Evolutionary conservation across 2,113 vertebrate genomes (phyloP).

Genomic region (Antechinus stuartii): DNA sequence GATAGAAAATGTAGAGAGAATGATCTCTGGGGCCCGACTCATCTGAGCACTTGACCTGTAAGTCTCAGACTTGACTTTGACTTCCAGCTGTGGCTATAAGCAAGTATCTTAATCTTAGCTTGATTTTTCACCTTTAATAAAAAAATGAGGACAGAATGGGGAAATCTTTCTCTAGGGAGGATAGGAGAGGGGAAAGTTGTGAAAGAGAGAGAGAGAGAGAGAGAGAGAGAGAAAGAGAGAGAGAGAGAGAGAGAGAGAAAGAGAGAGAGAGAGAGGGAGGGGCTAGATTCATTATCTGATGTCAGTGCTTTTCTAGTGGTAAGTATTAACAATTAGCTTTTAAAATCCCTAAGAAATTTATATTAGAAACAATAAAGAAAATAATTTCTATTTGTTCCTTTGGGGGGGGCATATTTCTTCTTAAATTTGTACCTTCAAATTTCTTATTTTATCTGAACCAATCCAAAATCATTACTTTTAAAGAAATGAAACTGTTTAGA

Average conservation of each 20-base stretch:
- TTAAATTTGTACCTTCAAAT: neutral
- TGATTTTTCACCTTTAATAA: constrained; percentile 42
- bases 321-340: constrained; percentile 50
- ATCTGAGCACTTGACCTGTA: neutral
- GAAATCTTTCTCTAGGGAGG: neutral
- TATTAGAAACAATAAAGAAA: constrained; percentile 38
- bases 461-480: constrained; percentile 59
- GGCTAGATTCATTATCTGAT: constrained; percentile 25
- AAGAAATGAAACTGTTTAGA: constrained; percentile 15
- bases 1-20: neutral
- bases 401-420: constrained; percentile 10
- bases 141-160: constrained; percentile 32
- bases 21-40: neutral
- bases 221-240: no score
- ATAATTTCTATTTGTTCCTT: constrained; percentile 49
- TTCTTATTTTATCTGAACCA: constrained; percentile 22
- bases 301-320: constrained; percentile 24
- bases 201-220: neutral
- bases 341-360: constrained; percentile 61
- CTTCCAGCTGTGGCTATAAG: constrained; percentile 1
- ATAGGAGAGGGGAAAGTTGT: neutral
- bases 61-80: constrained; percentile 23
- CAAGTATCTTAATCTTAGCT: constrained; percentile 3
- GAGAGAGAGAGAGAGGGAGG: no score
- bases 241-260: no score